A percentile compares a stretch with the other conserved stretches of the same genome.
phyloP scores from a whole-genome alignment of 1,140 invertebrate species.

The Zaprionus lachaisei region DNA sequence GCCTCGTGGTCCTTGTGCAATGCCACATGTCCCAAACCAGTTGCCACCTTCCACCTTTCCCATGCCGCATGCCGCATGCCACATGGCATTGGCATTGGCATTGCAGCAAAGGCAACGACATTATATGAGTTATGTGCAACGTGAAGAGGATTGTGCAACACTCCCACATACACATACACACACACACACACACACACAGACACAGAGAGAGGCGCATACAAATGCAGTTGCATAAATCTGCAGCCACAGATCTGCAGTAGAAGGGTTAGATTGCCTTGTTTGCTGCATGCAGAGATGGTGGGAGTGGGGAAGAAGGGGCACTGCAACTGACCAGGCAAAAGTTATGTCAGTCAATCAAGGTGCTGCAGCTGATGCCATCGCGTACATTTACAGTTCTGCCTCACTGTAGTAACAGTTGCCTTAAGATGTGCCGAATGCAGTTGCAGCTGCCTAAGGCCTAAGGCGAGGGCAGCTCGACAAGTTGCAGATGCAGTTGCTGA shows the following conservation, averaged over 20 bases:
- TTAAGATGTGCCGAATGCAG: neutral
- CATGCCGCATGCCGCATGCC: slow-evolving; percentile 1
- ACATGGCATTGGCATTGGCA: neutral
- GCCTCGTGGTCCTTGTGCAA: neutral
- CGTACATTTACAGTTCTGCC: neutral
- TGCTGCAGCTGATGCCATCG: neutral
- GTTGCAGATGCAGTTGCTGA: neutral
- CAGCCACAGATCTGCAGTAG: neutral
- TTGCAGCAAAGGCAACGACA: slow-evolving; percentile 6
- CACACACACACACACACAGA: neutral
- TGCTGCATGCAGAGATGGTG: neutral
- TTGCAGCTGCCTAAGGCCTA: neutral
- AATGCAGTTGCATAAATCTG: slow-evolving; percentile 5
- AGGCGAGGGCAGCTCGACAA: neutral
- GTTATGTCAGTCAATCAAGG: neutral
- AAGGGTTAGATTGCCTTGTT: neutral
- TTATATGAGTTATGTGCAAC: slow-evolving; percentile 28
- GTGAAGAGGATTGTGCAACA: slow-evolving; percentile 1
- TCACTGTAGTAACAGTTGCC: neutral
- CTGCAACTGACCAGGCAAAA: neutral
- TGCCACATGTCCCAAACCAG: neutral
- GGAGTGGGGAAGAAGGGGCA: neutral
- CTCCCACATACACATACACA: neutral
- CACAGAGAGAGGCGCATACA: neutral
- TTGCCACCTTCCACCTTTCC: neutral